phyloP scores from a whole-genome alignment of 2,113 vertebrate genomes.

The Rhipidura dahli region DNA sequence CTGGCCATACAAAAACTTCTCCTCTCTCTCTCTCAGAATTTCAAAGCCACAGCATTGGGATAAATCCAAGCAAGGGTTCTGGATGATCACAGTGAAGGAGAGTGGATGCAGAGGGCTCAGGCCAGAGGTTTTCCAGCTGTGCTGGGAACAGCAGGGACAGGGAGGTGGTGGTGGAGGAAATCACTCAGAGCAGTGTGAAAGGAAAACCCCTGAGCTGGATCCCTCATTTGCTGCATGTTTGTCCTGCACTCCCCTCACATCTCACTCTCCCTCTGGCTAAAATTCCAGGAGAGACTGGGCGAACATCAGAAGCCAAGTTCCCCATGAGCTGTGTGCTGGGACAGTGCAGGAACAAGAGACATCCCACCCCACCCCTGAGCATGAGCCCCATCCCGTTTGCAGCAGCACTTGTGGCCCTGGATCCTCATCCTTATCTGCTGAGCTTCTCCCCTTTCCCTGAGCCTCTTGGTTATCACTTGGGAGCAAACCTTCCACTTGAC shows the following conservation, averaged over 20 bases:
- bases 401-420: neutral
- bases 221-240: rapidly evolving
- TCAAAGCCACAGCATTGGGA: neutral
- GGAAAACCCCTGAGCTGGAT: too few relatives aligned
- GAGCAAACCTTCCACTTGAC: slow-evolving; percentile 62
- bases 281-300: neutral
- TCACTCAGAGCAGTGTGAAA: neutral
- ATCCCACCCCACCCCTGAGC: neutral
- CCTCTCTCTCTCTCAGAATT: neutral
- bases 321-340: rapidly evolving
- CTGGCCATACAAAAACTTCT: neutral
- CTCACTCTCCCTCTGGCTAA: neutral
- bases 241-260: rapidly evolving
- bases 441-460: slow-evolving; percentile 1
- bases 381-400: neutral
- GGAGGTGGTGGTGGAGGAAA: neutral
- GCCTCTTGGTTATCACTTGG: slow-evolving; percentile 17
- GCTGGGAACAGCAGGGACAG: neutral
- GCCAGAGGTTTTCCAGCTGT: neutral
- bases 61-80: neutral
- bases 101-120: neutral
- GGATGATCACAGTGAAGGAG: rapidly evolving
- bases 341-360: neutral
- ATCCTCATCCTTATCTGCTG: neutral
- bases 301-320: neutral